These are phyloP conservation scores for Gonatopus flavifemur DNA, from an alignment of 1,140 invertebrate genomes.

Conservation along the genomic window DNA sequence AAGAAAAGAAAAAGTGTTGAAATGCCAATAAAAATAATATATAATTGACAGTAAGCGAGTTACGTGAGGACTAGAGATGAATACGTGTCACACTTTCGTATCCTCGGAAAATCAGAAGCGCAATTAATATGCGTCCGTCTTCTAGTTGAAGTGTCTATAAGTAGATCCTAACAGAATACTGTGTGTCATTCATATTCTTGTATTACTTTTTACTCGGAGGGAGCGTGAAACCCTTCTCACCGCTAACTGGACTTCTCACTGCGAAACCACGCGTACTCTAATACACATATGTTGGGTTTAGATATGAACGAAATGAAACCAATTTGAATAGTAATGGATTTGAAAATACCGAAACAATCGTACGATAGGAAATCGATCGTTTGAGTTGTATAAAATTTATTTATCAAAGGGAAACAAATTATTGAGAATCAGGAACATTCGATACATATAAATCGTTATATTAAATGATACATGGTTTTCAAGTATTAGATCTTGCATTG, in stretches of 20 bases:
- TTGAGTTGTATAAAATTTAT: no score
- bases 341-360: no score
- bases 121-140: constrained; percentile 55
- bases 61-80: no score
- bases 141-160: constrained; percentile 53
- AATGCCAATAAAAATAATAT: constrained; percentile 10
- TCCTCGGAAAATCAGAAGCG: constrained; percentile 45
- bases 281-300: no score
- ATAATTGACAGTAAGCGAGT: constrained; percentile 25
- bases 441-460: neutral
- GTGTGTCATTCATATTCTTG: constrained; percentile 48
- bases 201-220: constrained; percentile 41
- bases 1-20: no score
- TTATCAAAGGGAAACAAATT: no score
- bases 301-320: no score
- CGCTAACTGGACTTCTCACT: constrained; percentile 50
- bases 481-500: neutral
- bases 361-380: no score
- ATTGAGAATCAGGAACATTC: no score
- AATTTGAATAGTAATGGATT: no score
- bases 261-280: no score
- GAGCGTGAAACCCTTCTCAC: constrained; percentile 35
- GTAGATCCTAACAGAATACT: constrained; percentile 44
- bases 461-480: neutral
- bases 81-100: constrained; percentile 20